Evolutionary conservation across 2,888 invertebrate species (phyloP), one percentile per base, ranked within the genome.

Genomic region (Lottia scabra): DNA sequence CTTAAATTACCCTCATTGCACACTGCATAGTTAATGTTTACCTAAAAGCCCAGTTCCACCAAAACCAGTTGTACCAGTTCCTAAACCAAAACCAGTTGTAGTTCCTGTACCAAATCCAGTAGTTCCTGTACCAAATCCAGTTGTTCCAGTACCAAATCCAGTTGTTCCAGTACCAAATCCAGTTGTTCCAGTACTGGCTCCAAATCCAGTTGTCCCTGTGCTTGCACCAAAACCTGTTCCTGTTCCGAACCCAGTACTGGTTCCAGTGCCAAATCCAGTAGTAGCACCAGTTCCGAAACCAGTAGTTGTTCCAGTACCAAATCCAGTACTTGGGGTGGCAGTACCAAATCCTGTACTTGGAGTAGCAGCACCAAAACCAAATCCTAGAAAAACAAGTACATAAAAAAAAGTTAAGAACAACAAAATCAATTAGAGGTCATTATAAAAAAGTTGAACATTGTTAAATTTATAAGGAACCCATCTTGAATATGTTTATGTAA

Each of bases 41-140:
- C 67, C 67, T 63, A 67, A 67, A 16, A 63, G 63, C 1, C 69
- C 69, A 26, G 43, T 62, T 69, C 19, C 67, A 56, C 72, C 69
- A 65, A 73, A 70, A 6, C 70, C 69, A 23, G 68, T 56, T 13
- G 68, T 27, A 46, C 62, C 63, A 43, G 62, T 64, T 8, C 62
- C 63, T 45, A 70, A 43, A 10, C 75, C 75, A 73, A 78, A 77
- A 13, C 76, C 78, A 48, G 74, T 73, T 45, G 70, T 65, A 23
- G 71, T 46, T 63, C 68, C 67, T 64, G 66, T 56, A 12, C 71
- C 75, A n/a, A 75, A 65, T 0, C 64, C 26, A n/a, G n/a, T n/a
- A 10, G 78, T 62, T 62, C 72, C 70, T 27, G 80, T 69, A 8
- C 76, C 76, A 77, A 77, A 77, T 13, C 75, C 68, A n/a, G 74